These are phyloP conservation scores for Fregetta grallaria DNA, from an alignment of 2,113 vertebrate species.

Conservation along the genomic window DNA sequence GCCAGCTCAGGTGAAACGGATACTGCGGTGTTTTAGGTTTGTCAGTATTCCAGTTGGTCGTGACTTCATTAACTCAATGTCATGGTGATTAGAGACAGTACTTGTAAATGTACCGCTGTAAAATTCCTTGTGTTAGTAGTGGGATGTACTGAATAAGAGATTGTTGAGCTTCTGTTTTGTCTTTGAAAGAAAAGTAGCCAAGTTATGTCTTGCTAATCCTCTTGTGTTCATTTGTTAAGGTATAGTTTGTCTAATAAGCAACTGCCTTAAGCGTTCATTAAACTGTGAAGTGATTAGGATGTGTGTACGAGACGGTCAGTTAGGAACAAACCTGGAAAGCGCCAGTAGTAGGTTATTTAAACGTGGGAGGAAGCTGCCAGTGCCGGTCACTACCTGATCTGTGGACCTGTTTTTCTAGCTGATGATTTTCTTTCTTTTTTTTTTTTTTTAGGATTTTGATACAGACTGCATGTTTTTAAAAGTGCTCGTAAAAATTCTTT, in stretches of 20 bases:
- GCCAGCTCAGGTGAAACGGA: neutral
- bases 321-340: neutral
- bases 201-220: neutral
- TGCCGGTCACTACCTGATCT: neutral
- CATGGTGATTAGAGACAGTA: neutral
- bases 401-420: neutral
- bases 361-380: neutral
- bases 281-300: neutral
- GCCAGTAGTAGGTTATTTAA: rapidly evolving
- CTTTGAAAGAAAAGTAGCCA: neutral
- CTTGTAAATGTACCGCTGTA: no score
- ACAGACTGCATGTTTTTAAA: neutral
- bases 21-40: rapidly evolving
- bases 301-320: neutral
- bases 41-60: neutral
- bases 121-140: neutral
- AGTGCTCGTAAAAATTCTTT: neutral
- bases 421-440: no score
- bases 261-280: neutral
- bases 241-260: neutral
- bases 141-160: neutral
- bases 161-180: neutral
- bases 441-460: neutral
- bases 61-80: rapidly evolving
- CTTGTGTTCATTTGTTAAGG: neutral